Conservation (phyloP, 2,888 invertebrate species). For the Hydrotaea diabolus region DNA sequence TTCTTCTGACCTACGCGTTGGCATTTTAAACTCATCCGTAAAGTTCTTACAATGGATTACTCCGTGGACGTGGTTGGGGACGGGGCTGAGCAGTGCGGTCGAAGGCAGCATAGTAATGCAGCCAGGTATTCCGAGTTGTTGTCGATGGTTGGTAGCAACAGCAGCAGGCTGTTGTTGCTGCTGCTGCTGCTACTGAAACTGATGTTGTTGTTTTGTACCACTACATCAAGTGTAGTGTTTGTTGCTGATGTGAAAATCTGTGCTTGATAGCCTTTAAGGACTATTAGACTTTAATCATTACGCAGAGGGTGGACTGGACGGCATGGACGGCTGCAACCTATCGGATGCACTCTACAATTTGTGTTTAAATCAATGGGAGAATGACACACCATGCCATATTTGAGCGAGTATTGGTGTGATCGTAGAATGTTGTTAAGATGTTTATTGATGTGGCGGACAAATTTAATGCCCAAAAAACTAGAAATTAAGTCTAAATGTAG, state of each 20-base stretch:
- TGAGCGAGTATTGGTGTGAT: too few relatives aligned
- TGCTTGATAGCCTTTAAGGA: conserved; percentile 72
- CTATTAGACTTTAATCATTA: conserved; percentile 52
- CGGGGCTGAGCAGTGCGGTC: not conserved
- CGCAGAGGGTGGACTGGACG: not conserved
- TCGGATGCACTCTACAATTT: not conserved
- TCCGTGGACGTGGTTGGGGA: not conserved
- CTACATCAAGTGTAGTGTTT: conserved; percentile 22
- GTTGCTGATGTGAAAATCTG: conserved; percentile 72
- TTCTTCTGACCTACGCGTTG: not conserved
- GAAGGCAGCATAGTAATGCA: not conserved
- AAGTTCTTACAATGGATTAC: conserved; percentile 19
- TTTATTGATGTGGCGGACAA: too few relatives aligned
- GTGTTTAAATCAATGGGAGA: too few relatives aligned
- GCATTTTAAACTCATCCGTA: conserved; percentile 22
- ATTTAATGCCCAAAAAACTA: too few relatives aligned
- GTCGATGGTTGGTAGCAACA: not conserved
- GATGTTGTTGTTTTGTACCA: not conserved
- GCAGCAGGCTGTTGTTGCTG: conserved; percentile 27
- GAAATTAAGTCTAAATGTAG: too few relatives aligned
- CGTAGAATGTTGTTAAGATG: too few relatives aligned
- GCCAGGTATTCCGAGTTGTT: conserved; percentile 19
- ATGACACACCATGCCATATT: too few relatives aligned
- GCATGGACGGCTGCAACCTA: conserved; percentile 3
- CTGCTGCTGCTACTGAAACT: conserved; percentile 17